A percentile compares a stretch with the other conserved stretches of the same genome.
phyloP scores from a whole-genome alignment of 1,140 invertebrate species.

The Platyscapa corneri region DNA sequence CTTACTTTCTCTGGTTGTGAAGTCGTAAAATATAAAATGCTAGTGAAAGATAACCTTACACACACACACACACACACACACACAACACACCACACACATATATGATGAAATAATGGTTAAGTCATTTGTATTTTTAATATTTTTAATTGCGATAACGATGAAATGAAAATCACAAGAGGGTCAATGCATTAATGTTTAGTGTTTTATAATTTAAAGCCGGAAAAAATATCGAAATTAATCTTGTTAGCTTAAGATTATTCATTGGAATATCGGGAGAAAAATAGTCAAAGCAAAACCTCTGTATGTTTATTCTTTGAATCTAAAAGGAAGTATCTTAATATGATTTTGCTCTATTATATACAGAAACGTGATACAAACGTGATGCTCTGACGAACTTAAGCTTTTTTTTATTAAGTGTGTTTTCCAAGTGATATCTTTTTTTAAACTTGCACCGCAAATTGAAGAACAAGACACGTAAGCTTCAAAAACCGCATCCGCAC shows the following conservation, averaged over 20 bases:
- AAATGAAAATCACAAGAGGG: neutral
- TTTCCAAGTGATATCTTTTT: conserved; percentile 29
- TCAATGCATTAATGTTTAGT: neutral
- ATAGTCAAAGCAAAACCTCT: neutral
- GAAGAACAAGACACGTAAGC: conserved; percentile 36
- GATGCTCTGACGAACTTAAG: conserved; percentile 35
- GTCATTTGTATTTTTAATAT: neutral
- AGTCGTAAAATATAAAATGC: no score
- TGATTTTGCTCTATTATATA: conserved; percentile 23
- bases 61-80: neutral
- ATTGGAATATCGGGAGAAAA: no score
- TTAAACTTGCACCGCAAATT: conserved; percentile 41
- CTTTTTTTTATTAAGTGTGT: conserved; percentile 1
- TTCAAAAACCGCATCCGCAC: conserved; percentile 46
- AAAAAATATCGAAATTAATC: no score
- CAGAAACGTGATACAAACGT: conserved; percentile 31
- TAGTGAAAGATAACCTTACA: no score
- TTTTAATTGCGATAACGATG: neutral
- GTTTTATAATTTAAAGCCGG: neutral
- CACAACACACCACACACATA: neutral
- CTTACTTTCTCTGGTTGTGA: no score
- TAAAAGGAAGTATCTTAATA: conserved; percentile 20
- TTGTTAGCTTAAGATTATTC: no score
- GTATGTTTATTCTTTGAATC: neutral
- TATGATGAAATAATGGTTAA: neutral